Evolutionary conservation across 2,888 invertebrate species (phyloP), one percentile per base, ranked within the genome.

Genomic region (Unio delphinus): DNA sequence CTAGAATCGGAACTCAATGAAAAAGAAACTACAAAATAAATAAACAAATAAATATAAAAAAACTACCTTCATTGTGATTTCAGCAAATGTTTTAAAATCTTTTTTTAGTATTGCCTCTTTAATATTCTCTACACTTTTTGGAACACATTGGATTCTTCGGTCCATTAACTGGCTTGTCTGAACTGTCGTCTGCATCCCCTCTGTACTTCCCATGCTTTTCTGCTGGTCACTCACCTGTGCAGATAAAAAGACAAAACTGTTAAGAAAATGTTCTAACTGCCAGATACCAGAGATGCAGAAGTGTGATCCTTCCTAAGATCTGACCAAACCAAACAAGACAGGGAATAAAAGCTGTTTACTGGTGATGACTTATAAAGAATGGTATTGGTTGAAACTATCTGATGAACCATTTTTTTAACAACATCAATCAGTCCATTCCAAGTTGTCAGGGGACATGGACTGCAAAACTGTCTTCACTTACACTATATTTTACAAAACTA

Each of bases 1-100:
- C 45, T 45, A 45, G 3, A 45, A 45, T 45, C 15, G 15, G 45
- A 11, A 11, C 11, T 3, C 45, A 45, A 15, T 45, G 11, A 45
- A 45, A 45, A 45, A 45, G 34, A 8, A 11, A 45, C 23, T 23
- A n/a, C 62, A 61, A 62, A 68, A 62, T 28, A 28, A 56, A 26
- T 23, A 45, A 45, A 45, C 34, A 34, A 34, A 34, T 15, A 45
- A 45, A 45, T 45, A 11, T 30, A 17, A 20, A 57, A 67, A 58
- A 17, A 70, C 28, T 79, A 90, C 91, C 86, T 94, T 94, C 95
- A 99, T 99, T 0, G 97, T 97, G 30, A 98, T 92, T 87, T 95
- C 94, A n/a, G 96, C 97, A 92, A 99, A 97, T 60, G 91, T 92
- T 45, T 92, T 87, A 89, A 98, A 99, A 90, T 99, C 92, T 83